Base-by-base conservation (phyloP, 2,797 vertebrate species). In the Cyclura pinguis region DNA sequence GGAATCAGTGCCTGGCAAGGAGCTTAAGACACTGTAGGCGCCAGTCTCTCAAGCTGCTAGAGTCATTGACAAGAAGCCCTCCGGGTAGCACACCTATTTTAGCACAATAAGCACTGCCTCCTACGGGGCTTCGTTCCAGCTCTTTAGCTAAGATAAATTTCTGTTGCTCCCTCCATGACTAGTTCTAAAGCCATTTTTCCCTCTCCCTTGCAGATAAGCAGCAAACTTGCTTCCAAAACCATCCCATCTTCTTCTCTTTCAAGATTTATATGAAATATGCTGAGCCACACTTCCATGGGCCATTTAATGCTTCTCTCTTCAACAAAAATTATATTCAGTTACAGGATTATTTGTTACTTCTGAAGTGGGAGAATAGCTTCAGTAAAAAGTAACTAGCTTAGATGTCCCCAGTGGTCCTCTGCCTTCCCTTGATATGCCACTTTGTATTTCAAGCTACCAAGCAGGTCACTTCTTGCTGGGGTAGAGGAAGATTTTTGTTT, bases 61-160 rank as follows among this genome's bases (percentile, higher is more conserved):
- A 83, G 42, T 73, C 74, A 76, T 2, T 76, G 42, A 74, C 78
- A 90, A 90, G 78, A 62, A 81, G 42, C 80, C 82, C 78, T 90
- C 64, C n/a, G 57, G 77, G 73, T 38, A 90, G 67, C 42, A 86
- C 55, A 81, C 67, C 69, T 82, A 74, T 55, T 82, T 90, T 62
- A 90, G 78, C 52, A 62, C 67, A 86, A 86, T 62, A 81, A 62
- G 74, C 57, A n/a, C 18, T 62, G 55, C 89, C 42, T 64, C 89
- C 57, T 74, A 52, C 84, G 20, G 69, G 78, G 89, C 84, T 81
- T 69, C 13, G 57, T 90, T 90, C 84, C 78, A 90, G 78, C 77
- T 86, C 84, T 90, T 90, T 82, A 86, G 89, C 52, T n/a, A 86
- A 86, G 67, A 86, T 86, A 86, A 86, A 90, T 90, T 82, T 86